Evolutionary conservation across 2,113 vertebrate genomes (phyloP), one percentile per base, ranked within the genome.

Genomic region (Salvelinus sp.): DNA sequence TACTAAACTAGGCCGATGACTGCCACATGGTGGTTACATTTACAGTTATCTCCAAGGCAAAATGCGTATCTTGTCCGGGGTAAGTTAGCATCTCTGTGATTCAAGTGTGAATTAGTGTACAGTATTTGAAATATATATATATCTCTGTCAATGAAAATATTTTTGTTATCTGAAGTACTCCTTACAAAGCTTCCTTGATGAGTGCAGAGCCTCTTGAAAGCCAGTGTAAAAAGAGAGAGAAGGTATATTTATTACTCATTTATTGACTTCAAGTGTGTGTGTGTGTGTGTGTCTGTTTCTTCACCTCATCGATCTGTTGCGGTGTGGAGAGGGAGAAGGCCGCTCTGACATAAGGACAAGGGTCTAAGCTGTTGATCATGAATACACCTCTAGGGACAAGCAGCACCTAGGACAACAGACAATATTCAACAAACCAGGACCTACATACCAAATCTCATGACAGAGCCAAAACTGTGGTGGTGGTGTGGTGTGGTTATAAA

Each of bases 321-420:
- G 96, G 94, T 78, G 96, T 94, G 70, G 94, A 90, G 16, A 92
- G 77, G 57, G 97, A 99, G 81, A 96, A 98, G 44, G 96, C 94
- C 0, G 93, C 95, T 93, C 97, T 94, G 78, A 97, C 91, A 0
- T 96, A 97, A 0, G 96, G 87, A 79, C 92, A 94, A 0, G 95
- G 94, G n/a, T 93, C 90, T 68, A 92, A 91, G 18, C 83, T 92
- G 82, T 96, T 63, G 2, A 93, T 86, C 82, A 90, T 96, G 86
- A 98, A 99, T 44, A 78, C 90, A 30, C 87, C 90, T 75, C 97
- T 97, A 58, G 97, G 96, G 87, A 97, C 92, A 25, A 98, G 85
- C 73, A 98, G 85, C 54, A 99, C 93, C 97, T 99, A 74, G 2
- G 58, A 44, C 3, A 77, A 81, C 5, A 78, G 10, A 80, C 12